Conservation (phyloP, 2,797 vertebrate species). For the Chaunax sp. region DNA sequence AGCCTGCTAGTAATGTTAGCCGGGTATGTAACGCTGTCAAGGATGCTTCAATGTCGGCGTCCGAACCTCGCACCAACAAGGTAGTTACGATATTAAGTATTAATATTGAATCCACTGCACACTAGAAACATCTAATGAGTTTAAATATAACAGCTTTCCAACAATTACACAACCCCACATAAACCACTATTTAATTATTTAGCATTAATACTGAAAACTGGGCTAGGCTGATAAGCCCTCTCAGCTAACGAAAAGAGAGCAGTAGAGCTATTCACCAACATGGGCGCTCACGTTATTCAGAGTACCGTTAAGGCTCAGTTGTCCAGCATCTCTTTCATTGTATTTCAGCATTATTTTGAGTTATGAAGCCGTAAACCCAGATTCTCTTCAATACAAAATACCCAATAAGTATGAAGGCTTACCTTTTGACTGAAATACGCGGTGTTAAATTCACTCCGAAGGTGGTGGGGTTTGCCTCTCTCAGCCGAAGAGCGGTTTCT, state of each 20-base stretch:
- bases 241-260: constrained; percentile 1
- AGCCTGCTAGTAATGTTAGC: constrained; percentile 9
- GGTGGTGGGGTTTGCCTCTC: fast-evolving
- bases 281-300: not conserved
- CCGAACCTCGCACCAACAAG: no score
- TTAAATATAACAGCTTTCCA: fast-evolving
- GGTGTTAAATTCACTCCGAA: not conserved
- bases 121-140: not conserved
- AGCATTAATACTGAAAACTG: no score
- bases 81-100: no score
- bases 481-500: constrained; percentile 16
- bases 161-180: fast-evolving
- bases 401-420: fast-evolving
- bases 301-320: not conserved
- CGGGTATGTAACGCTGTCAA: constrained; percentile 44
- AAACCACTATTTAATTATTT: fast-evolving
- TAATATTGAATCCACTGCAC: no score
- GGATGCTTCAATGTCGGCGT: constrained; percentile 74
- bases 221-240: no score
- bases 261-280: constrained; percentile 26
- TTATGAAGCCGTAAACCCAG: fast-evolving
- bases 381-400: fast-evolving
- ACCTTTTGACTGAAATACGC: constrained; percentile 39
- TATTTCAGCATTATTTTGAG: not conserved
- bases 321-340: not conserved